Percentiles rank a stretch among this genome's conserved stretches.
phyloP scores from a whole-genome alignment of 2,888 invertebrate genomes.

The Netelia fuscicornis region DNA sequence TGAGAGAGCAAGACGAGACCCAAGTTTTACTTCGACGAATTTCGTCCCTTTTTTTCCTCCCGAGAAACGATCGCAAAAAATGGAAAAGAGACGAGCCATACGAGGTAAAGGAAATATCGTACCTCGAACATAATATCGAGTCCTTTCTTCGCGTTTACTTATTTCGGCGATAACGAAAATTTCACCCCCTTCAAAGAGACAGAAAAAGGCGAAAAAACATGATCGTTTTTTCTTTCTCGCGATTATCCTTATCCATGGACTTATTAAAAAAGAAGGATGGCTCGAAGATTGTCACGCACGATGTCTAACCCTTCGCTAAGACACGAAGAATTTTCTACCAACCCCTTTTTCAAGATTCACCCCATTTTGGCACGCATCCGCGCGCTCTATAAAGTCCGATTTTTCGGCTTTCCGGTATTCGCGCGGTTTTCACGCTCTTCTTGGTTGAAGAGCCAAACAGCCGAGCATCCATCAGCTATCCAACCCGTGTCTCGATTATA shows the following conservation, averaged over 20 bases:
- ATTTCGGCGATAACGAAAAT: neutral
- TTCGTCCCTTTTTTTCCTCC: slow-evolving; percentile 36
- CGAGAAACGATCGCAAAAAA: neutral
- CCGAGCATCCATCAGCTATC: slow-evolving; percentile 37
- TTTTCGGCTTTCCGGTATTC: slow-evolving; percentile 10
- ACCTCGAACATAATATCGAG: neutral
- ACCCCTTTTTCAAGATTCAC: slow-evolving; percentile 45
- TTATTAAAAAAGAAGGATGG: slow-evolving; percentile 78
- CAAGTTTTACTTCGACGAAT: slow-evolving; percentile 59
- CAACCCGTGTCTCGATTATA: slow-evolving; percentile 25
- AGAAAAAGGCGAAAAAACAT: neutral
- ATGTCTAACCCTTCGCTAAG: slow-evolving; percentile 78
- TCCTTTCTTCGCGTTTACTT: neutral
- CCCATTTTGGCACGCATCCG: slow-evolving; percentile 32
- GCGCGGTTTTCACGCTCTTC: slow-evolving; percentile 61
- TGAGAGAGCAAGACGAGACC: slow-evolving; percentile 17
- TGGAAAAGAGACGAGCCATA: neutral
- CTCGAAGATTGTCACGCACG: slow-evolving; percentile 77
- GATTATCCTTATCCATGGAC: slow-evolving; percentile 78
- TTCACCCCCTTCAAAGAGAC: neutral
- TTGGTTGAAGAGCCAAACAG: slow-evolving; percentile 48
- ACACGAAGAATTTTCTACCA: slow-evolving; percentile 68
- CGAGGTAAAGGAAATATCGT: neutral
- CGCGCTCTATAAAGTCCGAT: neutral
- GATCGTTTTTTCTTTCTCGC: slow-evolving; percentile 2